Evolutionary conservation across 2,113 vertebrate species (phyloP).

Genomic region (Arizona elegans): DNA sequence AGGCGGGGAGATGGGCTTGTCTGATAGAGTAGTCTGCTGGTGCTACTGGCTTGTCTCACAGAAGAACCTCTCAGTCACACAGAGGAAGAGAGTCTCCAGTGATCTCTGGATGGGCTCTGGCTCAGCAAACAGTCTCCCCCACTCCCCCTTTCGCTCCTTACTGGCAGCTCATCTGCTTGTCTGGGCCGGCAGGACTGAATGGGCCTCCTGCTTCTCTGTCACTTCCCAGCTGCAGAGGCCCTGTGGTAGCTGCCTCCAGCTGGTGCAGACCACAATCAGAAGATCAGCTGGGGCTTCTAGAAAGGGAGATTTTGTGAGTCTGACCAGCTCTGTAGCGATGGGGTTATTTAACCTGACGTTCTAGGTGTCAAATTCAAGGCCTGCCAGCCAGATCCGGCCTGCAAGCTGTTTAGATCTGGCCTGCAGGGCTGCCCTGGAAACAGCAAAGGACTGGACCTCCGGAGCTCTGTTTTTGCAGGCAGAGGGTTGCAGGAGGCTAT

Average conservation of each 20-base stretch:
- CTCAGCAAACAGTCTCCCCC: background rate
- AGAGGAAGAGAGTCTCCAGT: background rate
- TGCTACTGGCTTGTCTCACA: background rate
- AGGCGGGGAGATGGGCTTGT: background rate
- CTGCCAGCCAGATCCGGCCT: too few species aligned
- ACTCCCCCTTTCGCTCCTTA: too few species aligned
- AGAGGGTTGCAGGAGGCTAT: too few species aligned
- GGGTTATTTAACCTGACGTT: background rate
- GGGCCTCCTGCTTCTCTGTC: conserved; percentile 32
- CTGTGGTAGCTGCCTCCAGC: background rate
- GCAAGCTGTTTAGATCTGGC: too few species aligned
- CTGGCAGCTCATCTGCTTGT: conserved; percentile 27
- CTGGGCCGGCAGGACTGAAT: conserved; percentile 32
- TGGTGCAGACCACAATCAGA: background rate
- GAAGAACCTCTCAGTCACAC: background rate
- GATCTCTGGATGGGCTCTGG: conserved; percentile 57
- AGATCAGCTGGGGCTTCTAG: background rate
- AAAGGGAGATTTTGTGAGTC: background rate
- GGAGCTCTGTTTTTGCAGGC: too few species aligned
- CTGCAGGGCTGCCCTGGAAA: too few species aligned
- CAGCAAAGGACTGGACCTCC: too few species aligned
- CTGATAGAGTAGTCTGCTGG: background rate
- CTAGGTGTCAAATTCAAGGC: too few species aligned
- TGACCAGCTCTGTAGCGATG: background rate
- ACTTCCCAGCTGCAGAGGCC: conserved; percentile 24